A percentile compares a stretch with the other conserved stretches of the same genome.
Conservation (phyloP, 1,140 invertebrate species). For the Drosophila kohkoa region DNA sequence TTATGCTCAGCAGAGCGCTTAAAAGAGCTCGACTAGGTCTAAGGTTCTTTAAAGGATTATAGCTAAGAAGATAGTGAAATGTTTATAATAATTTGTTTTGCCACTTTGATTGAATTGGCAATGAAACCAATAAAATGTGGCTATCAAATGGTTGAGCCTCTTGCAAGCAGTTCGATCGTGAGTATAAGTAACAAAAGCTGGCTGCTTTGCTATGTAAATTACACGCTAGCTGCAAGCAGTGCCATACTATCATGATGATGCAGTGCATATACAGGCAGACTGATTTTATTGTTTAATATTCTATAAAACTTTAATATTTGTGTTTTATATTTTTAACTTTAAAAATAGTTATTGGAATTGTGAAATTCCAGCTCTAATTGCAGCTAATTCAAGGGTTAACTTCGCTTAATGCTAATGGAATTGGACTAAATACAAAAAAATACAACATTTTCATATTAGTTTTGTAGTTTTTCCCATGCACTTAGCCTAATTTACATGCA, state of each 20-base stretch:
- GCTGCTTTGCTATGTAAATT: neutral
- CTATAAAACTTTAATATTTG: no score
- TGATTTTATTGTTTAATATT: no score
- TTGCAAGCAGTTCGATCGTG: neutral
- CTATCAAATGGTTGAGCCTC: neutral
- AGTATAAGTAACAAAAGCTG: neutral
- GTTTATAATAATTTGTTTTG: neutral
- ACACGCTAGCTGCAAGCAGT: no score
- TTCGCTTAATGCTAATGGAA: slow-evolving; percentile 15
- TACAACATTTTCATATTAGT: neutral
- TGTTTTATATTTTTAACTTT: no score
- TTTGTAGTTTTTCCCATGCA: slow-evolving; percentile 10
- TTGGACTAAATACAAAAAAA: neutral
- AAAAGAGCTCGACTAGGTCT: slow-evolving; percentile 7
- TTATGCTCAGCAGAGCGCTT: slow-evolving; percentile 6
- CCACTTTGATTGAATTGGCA: neutral
- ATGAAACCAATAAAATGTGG: neutral
- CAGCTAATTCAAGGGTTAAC: neutral
- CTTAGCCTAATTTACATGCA: slow-evolving; percentile 44
- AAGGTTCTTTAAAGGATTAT: slow-evolving; percentile 5
- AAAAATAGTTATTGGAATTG: no score
- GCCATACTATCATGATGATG: no score
- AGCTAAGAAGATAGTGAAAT: neutral
- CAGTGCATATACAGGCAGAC: no score
- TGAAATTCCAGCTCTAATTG: neutral